Percentiles rank a stretch among this genome's conserved stretches.
These are phyloP conservation scores for Jordanella pulchra DNA, from an alignment of 2,797 vertebrate species.

Conservation along the genomic window DNA sequence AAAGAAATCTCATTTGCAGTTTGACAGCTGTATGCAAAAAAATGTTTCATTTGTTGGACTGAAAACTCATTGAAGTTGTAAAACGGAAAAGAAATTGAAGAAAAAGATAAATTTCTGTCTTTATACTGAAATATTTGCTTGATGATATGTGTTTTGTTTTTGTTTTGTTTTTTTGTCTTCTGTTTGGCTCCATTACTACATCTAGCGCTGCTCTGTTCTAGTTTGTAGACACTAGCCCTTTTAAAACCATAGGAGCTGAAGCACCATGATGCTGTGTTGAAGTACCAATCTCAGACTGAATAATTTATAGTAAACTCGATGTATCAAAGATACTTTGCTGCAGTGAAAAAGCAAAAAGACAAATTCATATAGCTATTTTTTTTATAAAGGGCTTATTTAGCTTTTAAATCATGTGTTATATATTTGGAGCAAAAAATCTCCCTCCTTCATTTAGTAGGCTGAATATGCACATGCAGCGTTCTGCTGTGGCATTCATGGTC, in stretches of 20 bases:
- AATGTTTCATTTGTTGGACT: not conserved
- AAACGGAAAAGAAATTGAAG: too few relatives aligned
- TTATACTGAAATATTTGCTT: not conserved
- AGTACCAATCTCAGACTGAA: not conserved
- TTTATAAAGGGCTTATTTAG: not conserved
- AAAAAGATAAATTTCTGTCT: too few relatives aligned
- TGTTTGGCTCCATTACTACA: too few relatives aligned
- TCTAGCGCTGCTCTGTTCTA: not conserved
- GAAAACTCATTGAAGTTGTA: not conserved
- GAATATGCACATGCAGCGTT: not conserved
- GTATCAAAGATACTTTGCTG: not conserved
- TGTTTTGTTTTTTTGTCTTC: not conserved
- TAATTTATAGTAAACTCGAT: not conserved
- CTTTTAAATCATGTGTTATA: not conserved
- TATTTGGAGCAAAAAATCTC: not conserved
- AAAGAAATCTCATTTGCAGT: too few relatives aligned
- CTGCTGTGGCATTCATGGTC: not conserved
- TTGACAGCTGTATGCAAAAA: not conserved
- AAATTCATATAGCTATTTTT: not conserved
- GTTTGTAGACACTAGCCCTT: not conserved
- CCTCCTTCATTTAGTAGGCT: not conserved
- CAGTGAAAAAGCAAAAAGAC: not conserved
- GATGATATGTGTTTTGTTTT: too few relatives aligned
- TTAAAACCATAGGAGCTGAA: not conserved
- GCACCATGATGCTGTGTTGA: not conserved